Percentiles rank a stretch among this genome's conserved stretches.
Evolutionary conservation across 2,888 invertebrate species (phyloP).

Genomic region (Xanthorhoe spadicearia): DNA sequence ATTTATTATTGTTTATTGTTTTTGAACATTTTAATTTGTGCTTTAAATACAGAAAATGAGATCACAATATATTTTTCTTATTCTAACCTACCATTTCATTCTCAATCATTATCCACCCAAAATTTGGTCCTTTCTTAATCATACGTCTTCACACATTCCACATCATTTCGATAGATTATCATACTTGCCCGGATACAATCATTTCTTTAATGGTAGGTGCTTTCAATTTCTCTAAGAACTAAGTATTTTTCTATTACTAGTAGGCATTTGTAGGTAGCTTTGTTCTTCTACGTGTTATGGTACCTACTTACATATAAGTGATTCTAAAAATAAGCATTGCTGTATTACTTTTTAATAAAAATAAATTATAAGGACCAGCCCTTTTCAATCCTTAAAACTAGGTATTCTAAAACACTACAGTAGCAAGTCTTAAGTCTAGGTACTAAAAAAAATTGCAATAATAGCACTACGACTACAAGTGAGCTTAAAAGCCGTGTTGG

Average conservation of each 20-base stretch:
- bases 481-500: too few species aligned
- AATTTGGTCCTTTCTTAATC: background rate
- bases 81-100: background rate
- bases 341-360: too few species aligned
- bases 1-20: constrained; percentile 57
- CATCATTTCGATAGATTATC: background rate
- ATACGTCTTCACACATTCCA: background rate
- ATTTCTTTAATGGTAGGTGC: background rate
- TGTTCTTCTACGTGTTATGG: too few species aligned
- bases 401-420: too few species aligned
- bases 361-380: constrained; percentile 29
- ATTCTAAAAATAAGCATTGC: too few species aligned
- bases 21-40: constrained; percentile 47
- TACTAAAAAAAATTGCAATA: too few species aligned
- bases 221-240: too few species aligned
- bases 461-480: too few species aligned
- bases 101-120: background rate
- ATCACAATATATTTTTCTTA: constrained; percentile 29
- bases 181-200: background rate
- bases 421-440: too few species aligned
- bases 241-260: background rate
- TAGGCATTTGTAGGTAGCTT: too few species aligned
- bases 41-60: constrained; percentile 45
- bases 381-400: constrained; percentile 14
- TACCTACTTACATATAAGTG: too few species aligned